Percentiles rank a stretch among this genome's conserved stretches.
These are phyloP conservation scores for Hedya salicella DNA, from an alignment of 2,888 invertebrate species.

Conservation along the genomic window DNA sequence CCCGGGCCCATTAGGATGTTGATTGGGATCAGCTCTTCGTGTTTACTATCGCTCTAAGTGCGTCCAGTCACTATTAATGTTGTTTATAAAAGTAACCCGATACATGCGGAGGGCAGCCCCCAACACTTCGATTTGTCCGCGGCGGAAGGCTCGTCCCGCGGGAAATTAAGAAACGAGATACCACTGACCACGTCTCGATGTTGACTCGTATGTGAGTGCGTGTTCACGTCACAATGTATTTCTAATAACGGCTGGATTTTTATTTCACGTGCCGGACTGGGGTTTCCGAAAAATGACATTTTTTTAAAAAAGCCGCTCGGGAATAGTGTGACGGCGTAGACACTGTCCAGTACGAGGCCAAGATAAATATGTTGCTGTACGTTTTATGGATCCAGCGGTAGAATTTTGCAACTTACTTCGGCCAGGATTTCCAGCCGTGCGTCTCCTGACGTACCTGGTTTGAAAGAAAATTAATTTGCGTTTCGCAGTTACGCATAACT, in stretches of 20 bases:
- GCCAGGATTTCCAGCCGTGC: no score
- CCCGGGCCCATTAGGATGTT: conserved; percentile 8
- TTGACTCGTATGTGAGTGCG: conserved; percentile 44
- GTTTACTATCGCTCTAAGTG: conserved; percentile 32
- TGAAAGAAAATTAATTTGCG: no score
- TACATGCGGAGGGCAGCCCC: conserved; percentile 53
- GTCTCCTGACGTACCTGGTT: no score
- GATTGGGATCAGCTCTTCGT: conserved; percentile 5
- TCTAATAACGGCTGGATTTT: conserved; percentile 43
- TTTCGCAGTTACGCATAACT: no score
- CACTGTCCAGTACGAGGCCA: neutral
- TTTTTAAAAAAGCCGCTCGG: conserved; percentile 21
- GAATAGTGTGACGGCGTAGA: neutral
- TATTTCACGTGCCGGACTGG: conserved; percentile 28
- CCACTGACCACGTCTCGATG: conserved; percentile 69
- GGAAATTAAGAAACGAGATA: conserved; percentile 80
- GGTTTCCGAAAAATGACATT: conserved; percentile 15
- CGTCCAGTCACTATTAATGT: conserved; percentile 52
- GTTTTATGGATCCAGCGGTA: neutral
- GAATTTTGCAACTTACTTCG: neutral
- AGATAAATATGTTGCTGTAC: neutral
- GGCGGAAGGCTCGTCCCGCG: conserved; percentile 69
- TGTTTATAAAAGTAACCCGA: conserved; percentile 69
- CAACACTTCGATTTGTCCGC: conserved; percentile 77
- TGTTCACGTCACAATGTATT: conserved; percentile 52